phyloP scores from a whole-genome alignment of 2,888 invertebrate species.

The Melanchra persicariae region DNA sequence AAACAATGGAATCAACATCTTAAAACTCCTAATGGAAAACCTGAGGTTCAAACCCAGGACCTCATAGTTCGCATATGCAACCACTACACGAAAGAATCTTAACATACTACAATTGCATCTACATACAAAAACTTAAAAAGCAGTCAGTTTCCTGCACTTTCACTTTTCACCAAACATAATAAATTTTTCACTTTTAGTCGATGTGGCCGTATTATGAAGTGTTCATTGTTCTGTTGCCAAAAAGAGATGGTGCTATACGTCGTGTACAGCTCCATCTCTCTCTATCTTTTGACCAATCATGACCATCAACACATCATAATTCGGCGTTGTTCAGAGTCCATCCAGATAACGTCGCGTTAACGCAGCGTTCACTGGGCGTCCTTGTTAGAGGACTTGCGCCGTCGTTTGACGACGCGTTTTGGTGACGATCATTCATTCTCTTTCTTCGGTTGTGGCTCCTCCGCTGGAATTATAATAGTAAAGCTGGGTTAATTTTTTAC shows the following conservation, averaged over 20 bases:
- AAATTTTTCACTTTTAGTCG: conserved; percentile 25
- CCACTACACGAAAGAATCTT: background rate
- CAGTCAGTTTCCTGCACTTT: conserved; percentile 39
- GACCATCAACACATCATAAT: conserved; percentile 7
- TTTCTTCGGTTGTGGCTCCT: conserved; percentile 86
- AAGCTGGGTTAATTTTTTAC: background rate
- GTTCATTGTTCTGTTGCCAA: background rate
- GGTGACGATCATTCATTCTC: conserved; percentile 89
- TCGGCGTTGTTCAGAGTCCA: too few relatives aligned
- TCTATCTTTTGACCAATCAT: too few relatives aligned
- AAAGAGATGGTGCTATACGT: background rate
- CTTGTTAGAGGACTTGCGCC: conserved; percentile 87
- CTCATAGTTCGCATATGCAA: background rate
- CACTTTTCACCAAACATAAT: conserved; percentile 3
- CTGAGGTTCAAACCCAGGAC: background rate
- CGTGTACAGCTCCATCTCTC: background rate
- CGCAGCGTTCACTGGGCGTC: conserved; percentile 76
- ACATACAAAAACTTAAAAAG: conserved; percentile 1
- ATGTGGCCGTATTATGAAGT: background rate
- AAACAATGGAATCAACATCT: background rate
- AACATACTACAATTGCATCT: conserved; percentile 16
- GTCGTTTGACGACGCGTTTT: conserved; percentile 89
- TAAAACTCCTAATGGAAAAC: background rate
- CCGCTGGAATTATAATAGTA: conserved; percentile 77
- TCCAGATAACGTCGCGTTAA: conserved; percentile 15